These are phyloP conservation scores for Eristalinus aeneus DNA, from an alignment of 2,888 invertebrate genomes.

Conservation along the genomic window DNA sequence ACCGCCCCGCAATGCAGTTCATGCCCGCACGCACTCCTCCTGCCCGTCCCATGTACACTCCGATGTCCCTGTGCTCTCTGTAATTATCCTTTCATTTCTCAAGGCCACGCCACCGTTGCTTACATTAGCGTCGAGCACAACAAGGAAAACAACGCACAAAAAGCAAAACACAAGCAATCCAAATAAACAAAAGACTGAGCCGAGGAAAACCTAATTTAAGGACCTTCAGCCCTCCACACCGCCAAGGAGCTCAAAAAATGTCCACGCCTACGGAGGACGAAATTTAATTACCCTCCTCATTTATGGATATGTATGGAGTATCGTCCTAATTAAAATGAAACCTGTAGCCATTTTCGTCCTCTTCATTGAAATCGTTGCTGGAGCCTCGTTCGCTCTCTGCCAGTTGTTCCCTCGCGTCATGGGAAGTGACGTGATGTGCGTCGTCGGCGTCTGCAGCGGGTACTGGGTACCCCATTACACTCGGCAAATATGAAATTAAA, in stretches of 20 bases:
- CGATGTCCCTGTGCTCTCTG: not conserved
- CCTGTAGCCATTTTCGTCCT: constrained; percentile 45
- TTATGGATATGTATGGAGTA: constrained; percentile 19
- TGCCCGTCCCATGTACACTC: too few species aligned
- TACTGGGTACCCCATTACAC: constrained; percentile 13
- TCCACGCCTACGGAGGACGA: constrained; percentile 27
- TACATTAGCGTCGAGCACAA: not conserved
- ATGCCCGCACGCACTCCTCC: not conserved
- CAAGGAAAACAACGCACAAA: not conserved
- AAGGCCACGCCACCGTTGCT: constrained; percentile 16
- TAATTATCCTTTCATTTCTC: constrained; percentile 28
- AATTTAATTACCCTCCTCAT: constrained; percentile 50
- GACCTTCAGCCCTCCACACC: constrained; percentile 3
- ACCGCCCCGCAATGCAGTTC: constrained; percentile 40
- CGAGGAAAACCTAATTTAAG: constrained; percentile 34
- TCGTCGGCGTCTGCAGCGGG: not conserved
- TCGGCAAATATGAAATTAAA: constrained; percentile 59
- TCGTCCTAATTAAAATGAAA: constrained; percentile 55
- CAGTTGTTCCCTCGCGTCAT: too few species aligned
- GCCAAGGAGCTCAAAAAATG: not conserved
- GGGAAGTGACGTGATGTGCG: not conserved
- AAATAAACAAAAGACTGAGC: not conserved
- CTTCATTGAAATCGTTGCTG: constrained; percentile 27
- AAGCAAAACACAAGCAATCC: not conserved
- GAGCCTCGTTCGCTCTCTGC: not conserved